These are phyloP conservation scores for Hypsopygia costalis DNA, from an alignment of 2,888 invertebrate genomes.

Conservation along the genomic window DNA sequence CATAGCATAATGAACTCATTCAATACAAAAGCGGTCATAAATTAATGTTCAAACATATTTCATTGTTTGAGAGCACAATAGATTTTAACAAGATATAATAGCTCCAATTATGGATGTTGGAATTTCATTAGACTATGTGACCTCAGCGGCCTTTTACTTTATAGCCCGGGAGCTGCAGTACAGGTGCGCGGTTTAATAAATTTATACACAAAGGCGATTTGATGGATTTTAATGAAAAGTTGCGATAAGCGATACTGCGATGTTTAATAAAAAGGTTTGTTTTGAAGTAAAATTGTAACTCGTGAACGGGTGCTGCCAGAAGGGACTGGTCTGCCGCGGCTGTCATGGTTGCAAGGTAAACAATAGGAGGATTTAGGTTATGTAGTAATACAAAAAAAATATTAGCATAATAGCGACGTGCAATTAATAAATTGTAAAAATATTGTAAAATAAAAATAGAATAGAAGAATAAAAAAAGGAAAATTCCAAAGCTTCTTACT, in stretches of 20 bases:
- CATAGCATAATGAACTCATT: constrained; percentile 1
- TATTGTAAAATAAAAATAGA: no score
- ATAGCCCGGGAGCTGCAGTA: background rate
- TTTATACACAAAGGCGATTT: constrained; percentile 1
- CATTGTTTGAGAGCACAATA: constrained; percentile 61
- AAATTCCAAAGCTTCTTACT: no score
- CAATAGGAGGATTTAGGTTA: no score
- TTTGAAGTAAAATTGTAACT: no score
- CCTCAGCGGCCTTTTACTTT: constrained; percentile 16
- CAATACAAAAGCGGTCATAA: constrained; percentile 31
- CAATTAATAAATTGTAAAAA: no score
- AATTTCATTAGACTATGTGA: constrained; percentile 59
- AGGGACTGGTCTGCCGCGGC: no score
- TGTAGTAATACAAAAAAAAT: no score
- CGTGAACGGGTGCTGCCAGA: no score
- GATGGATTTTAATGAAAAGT: constrained; percentile 3
- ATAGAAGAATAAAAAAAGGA: no score
- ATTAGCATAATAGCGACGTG: no score
- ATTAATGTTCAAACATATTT: constrained; percentile 42
- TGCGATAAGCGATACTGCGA: background rate
- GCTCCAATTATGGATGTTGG: constrained; percentile 51
- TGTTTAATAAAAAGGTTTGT: no score
- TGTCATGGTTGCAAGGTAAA: no score
- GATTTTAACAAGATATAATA: constrained; percentile 65
- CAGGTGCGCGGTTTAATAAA: background rate